These are phyloP conservation scores for Phymorhynchus buccinoides DNA, from an alignment of 1,140 invertebrate genomes.

Conservation along the genomic window DNA sequence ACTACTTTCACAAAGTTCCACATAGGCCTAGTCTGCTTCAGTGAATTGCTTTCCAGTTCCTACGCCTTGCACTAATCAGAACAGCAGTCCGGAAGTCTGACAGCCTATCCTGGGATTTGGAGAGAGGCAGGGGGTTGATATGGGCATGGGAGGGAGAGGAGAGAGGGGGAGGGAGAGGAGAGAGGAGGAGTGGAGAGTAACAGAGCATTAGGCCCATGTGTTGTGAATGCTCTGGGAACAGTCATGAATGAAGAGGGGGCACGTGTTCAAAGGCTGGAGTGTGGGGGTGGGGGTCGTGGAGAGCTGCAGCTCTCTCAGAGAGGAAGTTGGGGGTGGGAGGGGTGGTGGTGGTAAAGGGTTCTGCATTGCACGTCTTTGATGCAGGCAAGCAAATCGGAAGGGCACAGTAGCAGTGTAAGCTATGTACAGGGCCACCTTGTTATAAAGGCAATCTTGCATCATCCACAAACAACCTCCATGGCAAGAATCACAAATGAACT, in stretches of 20 bases:
- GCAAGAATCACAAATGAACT: no score
- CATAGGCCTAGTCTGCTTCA: not conserved
- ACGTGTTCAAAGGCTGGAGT: not conserved
- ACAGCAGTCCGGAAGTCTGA: conserved; percentile 6
- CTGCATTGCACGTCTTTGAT: no score
- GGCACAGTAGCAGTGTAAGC: not conserved
- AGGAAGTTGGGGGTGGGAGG: not conserved
- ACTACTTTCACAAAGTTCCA: not conserved
- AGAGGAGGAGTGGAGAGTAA: not conserved
- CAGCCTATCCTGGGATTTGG: not conserved
- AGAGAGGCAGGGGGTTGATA: not conserved
- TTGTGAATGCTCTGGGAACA: not conserved
- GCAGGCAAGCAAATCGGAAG: not conserved
- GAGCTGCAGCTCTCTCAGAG: not conserved
- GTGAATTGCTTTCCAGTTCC: conserved; percentile 34
- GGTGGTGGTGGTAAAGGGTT: not conserved
- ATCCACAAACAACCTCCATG: no score
- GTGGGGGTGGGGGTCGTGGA: not conserved
- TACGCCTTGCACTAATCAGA: conserved; percentile 39
- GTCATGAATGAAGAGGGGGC: conserved; percentile 4
- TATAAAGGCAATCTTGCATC: not conserved
- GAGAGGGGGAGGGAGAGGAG: not conserved
- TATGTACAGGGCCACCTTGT: not conserved
- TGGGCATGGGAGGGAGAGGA: not conserved
- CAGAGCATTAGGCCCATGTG: not conserved